Evolutionary conservation across 2,113 vertebrate species (phyloP).

Genomic region (Pluvianellus socialis): DNA sequence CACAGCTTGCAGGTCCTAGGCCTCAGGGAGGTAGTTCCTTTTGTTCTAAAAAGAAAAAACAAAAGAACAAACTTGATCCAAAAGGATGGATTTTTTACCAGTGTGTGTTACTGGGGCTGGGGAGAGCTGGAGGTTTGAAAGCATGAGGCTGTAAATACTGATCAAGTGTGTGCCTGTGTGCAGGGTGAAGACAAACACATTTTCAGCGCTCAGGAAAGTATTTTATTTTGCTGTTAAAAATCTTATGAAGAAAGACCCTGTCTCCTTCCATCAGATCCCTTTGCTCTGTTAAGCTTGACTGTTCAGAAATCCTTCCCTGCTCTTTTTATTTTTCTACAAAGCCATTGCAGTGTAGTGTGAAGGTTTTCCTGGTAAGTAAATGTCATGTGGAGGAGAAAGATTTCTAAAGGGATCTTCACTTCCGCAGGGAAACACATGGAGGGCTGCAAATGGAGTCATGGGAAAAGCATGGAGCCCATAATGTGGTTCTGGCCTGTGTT

Average conservation of each 20-base stretch:
- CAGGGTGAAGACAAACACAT: neutral
- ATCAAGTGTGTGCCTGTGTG: neutral
- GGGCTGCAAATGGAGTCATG: neutral
- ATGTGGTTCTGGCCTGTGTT: neutral
- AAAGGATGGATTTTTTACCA: neutral
- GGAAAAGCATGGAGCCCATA: neutral
- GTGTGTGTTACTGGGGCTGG: neutral
- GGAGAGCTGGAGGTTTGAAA: neutral
- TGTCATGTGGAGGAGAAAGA: neutral
- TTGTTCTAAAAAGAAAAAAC: neutral
- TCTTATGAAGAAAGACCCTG: neutral
- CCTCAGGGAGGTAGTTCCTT: neutral
- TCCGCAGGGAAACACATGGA: neutral
- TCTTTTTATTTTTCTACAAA: neutral
- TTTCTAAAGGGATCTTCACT: neutral
- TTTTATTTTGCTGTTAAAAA: neutral
- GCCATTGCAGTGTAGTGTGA: neutral
- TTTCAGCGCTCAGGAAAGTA: neutral
- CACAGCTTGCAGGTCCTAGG: neutral
- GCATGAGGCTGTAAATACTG: neutral
- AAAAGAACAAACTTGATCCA: neutral
- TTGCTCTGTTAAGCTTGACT: neutral
- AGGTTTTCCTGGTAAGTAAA: neutral
- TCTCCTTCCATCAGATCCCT: neutral
- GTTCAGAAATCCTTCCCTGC: neutral